Percentiles rank a stretch among this genome's conserved stretches.
phyloP scores from a whole-genome alignment of 2,113 vertebrate genomes.

The Eulemur rufifrons region DNA sequence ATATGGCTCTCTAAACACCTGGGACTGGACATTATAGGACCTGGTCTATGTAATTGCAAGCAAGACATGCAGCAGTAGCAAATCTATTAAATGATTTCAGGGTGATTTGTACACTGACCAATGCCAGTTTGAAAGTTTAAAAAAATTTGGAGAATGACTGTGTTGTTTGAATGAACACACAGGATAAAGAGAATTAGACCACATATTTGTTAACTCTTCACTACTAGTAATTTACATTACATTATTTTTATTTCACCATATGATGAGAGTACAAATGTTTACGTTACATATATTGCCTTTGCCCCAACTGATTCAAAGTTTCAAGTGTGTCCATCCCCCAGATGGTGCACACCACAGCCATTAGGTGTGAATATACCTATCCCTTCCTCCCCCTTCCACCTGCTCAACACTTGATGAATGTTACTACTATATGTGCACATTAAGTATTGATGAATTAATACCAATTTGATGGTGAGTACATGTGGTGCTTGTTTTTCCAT shows the following conservation, averaged over 20 bases:
- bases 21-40: accelerated
- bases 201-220: neutral
- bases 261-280: too few species aligned
- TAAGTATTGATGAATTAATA: too few species aligned
- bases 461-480: too few species aligned
- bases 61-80: neutral
- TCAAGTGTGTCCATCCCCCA: too few species aligned
- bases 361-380: too few species aligned
- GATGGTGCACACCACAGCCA: too few species aligned
- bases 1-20: neutral
- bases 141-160: neutral
- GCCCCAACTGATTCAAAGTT: too few species aligned
- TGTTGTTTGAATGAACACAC: neutral
- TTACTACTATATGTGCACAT: too few species aligned
- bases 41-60: neutral
- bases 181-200: neutral
- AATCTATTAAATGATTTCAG: neutral
- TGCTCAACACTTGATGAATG: too few species aligned
- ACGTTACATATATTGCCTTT: too few species aligned
- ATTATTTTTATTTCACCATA: neutral
- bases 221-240: neutral
- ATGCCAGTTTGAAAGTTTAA: neutral
- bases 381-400: too few species aligned
- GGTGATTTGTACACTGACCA: neutral
- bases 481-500: too few species aligned